Conservation (phyloP, 2,888 invertebrate genomes). For the Seira ritae region DNA sequence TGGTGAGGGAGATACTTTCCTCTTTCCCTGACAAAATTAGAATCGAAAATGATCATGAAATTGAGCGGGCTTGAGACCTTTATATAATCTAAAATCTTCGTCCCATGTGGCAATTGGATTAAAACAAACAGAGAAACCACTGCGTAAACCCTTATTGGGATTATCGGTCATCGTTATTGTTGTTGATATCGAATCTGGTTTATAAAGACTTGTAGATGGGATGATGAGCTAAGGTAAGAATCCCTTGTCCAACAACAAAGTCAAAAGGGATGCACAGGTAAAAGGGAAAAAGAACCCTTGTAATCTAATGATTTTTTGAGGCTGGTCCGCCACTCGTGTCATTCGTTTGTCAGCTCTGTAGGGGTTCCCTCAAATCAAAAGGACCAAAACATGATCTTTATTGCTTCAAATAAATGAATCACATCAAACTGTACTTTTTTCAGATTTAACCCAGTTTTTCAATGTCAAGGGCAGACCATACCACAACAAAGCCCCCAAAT, state of each 20-base stretch:
- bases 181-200: not conserved
- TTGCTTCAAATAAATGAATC: not conserved
- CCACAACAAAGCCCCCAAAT: not conserved
- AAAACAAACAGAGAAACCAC: too few relatives aligned
- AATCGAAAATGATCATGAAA: too few relatives aligned
- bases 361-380: slow-evolving; percentile 18
- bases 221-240: not conserved
- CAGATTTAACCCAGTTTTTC: not conserved
- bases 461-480: not conserved
- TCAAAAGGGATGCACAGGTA: not conserved
- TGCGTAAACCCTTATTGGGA: too few relatives aligned
- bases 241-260: not conserved
- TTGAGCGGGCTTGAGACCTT: too few relatives aligned
- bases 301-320: slow-evolving; percentile 12
- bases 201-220: not conserved
- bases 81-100: too few relatives aligned
- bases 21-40: too few relatives aligned
- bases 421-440: not conserved
- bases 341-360: slow-evolving; percentile 46
- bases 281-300: slow-evolving; percentile 8
- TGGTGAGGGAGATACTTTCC: too few relatives aligned
- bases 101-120: too few relatives aligned
- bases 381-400: not conserved
- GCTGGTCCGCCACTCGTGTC: slow-evolving; percentile 35
- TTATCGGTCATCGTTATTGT: not conserved